A percentile compares a stretch with the other conserved stretches of the same genome.
Evolutionary conservation across 2,113 vertebrate species (phyloP).

Genomic region (Nothocercus nigrocapillus): DNA sequence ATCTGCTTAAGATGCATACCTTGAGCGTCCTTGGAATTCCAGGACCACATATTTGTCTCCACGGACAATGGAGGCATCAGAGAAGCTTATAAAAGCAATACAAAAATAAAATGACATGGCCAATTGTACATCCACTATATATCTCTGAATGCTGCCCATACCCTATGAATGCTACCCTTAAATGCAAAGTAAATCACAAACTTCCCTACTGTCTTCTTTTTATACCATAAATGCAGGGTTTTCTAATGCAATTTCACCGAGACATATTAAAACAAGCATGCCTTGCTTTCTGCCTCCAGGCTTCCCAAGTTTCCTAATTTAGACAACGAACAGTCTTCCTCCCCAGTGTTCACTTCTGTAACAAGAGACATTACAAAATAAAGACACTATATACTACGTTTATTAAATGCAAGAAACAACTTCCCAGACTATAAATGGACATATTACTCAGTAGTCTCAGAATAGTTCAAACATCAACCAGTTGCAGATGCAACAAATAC

Average conservation of each 20-base stretch:
- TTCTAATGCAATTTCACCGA: not conserved
- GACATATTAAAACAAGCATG: not conserved
- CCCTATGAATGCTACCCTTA: not conserved
- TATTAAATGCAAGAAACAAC: not conserved
- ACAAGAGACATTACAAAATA: not conserved
- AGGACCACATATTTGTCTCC: not conserved
- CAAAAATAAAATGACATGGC: not conserved
- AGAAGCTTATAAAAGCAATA: not conserved
- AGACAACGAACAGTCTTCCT: not conserved
- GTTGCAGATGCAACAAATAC: not conserved
- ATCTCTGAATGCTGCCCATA: not conserved
- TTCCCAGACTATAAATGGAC: not conserved
- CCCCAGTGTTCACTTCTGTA: not conserved
- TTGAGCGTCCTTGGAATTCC: not conserved
- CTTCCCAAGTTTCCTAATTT: not conserved
- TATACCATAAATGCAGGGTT: not conserved
- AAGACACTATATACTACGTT: not conserved
- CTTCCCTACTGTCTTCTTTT: fast-evolving
- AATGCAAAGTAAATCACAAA: not conserved
- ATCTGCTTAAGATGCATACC: not conserved
- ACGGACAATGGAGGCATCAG: not conserved
- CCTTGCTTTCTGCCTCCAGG: not conserved
- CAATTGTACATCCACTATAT: not conserved
- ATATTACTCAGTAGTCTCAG: not conserved
- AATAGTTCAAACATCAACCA: not conserved